Evolutionary conservation across 2,113 vertebrate genomes (phyloP), one percentile per base, ranked within the genome.

Genomic region (Alaudala cheleensis): DNA sequence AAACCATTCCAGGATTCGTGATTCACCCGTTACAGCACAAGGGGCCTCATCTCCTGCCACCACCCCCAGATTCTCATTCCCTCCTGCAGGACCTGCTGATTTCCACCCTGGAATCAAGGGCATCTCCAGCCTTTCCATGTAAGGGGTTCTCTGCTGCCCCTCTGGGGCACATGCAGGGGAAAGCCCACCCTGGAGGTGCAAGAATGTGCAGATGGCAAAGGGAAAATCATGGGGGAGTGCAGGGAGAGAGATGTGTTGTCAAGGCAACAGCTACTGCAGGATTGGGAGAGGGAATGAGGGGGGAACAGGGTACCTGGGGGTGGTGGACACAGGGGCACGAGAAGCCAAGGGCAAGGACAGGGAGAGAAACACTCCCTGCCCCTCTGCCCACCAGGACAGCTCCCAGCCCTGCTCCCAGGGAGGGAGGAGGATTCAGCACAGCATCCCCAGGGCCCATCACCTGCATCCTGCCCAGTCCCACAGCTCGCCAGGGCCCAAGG

Each of bases 381-480:
- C 29, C 70, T 53, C 15, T 53, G 24, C 20, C 61, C 39, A 12
- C 20, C 8, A 0, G 61, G 13, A 33, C 67, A 58, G 49, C 47
- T 45, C 26, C n/a, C 11, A 2, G 6, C 67, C 21, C 45, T 1
- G 7, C 54, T 61, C 56, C 3, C 2, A 18, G 47, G 0, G 8
- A 51, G 31, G n/a, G 25, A 23, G 37, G 31, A 6, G 0, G 14
- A 10, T 5, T 23, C 45, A 22, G 58, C 25, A 21, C 25, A 60
- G 61, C 61, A 10, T 2, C 39, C 61, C 31, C 79, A 12, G 37
- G 61, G 37, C 47, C 49, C 47, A 9, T 9, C 61, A 14, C 4
- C 45, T 6, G 2, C 14, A 0, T 12, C 69, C 72, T 4, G 2
- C 61, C 47, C 1, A 0, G 19, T 39, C 23, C 50, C 21, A 4